A percentile compares a stretch with the other conserved stretches of the same genome.
Evolutionary conservation across 2,797 vertebrate genomes (phyloP).

Genomic region (Poecilia picta): DNA sequence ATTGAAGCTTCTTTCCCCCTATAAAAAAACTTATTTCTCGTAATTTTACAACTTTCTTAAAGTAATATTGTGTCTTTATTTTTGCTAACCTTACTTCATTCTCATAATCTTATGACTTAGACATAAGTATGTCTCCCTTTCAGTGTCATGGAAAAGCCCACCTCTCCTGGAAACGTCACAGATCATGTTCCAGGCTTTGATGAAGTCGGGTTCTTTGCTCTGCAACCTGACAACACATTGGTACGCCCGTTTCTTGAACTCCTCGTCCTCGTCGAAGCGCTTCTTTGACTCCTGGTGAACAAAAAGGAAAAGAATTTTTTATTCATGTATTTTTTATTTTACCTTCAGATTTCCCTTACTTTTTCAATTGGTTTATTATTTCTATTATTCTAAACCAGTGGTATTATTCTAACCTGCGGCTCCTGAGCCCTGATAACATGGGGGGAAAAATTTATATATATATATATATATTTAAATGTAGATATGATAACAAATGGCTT

Average conservation of each 20-base stretch:
- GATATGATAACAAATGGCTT: too few species aligned
- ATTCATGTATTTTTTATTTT: too few species aligned
- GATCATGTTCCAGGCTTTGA: conserved; percentile 94
- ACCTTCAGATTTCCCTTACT: too few species aligned
- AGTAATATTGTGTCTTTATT: neutral
- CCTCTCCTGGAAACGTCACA: conserved; percentile 94
- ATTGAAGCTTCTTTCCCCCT: neutral
- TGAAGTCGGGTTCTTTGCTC: conserved; percentile 90
- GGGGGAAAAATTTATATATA: too few species aligned
- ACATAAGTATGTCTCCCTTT: too few species aligned
- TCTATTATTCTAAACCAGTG: too few species aligned
- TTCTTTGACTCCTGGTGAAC: conserved; percentile 93
- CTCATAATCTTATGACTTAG: too few species aligned
- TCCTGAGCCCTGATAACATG: too few species aligned
- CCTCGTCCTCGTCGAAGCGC: conserved; percentile 94
- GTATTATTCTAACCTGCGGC: too few species aligned
- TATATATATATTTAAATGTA: too few species aligned
- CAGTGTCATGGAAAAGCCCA: conserved; percentile 42
- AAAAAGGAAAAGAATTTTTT: neutral
- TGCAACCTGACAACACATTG: conserved; percentile 94
- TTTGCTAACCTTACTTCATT: neutral
- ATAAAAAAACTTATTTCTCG: neutral
- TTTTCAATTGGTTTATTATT: too few species aligned
- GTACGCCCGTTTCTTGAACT: conserved; percentile 94
- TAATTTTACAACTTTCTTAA: neutral